Evolutionary conservation across 2,797 vertebrate genomes (phyloP), one percentile per base, ranked within the genome.

Genomic region (Microtus agrestis): DNA sequence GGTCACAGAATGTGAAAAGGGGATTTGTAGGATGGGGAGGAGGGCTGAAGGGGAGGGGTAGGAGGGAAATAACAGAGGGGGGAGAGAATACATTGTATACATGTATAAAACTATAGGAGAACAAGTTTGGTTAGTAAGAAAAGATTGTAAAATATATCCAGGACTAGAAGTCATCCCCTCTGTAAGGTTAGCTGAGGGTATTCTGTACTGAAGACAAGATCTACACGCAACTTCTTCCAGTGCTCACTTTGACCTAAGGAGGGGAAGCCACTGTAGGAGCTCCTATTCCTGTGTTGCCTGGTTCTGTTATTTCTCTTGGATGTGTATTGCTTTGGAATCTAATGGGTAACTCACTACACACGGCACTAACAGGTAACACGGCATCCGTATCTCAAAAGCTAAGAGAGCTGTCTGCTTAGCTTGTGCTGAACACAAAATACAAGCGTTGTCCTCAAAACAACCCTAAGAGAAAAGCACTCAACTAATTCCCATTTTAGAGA

Each of bases 391-490:
- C 43, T 71, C 77, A 73, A 86, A 25, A 67, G 25, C n/a, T 89
- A 88, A 77, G 2, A 19, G n/a, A 4, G 3, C 31, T 59, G 29
- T 65, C 34, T 23, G 31, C 7, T 27, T 78, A n/a, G 46, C 61
- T 12, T 29, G 40, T 48, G 15, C 23, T 74, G 46, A 82, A 76
- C 27, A 82, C 34, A 21, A 48, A 93, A 86, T 71, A 48, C 59
- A 71, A 80, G 31, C 37, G 67, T 79, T n/a, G 48, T 63, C 86
- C 51, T 65, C 86, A 76, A 84, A 84, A 85, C 29, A 90, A 88
- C 11, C 34, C 56, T 48, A 37, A 34, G 48, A 46, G 37, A 67
- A 25, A 84, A 48, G 27, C 43, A 74, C 13, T 91, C 46, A 56
- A 12, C 63, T 76, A 85, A 92, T 91, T 34, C 40, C 34, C 63